These are phyloP conservation scores for Caloenas nicobarica DNA, from an alignment of 2,113 vertebrate species.

Conservation along the genomic window DNA sequence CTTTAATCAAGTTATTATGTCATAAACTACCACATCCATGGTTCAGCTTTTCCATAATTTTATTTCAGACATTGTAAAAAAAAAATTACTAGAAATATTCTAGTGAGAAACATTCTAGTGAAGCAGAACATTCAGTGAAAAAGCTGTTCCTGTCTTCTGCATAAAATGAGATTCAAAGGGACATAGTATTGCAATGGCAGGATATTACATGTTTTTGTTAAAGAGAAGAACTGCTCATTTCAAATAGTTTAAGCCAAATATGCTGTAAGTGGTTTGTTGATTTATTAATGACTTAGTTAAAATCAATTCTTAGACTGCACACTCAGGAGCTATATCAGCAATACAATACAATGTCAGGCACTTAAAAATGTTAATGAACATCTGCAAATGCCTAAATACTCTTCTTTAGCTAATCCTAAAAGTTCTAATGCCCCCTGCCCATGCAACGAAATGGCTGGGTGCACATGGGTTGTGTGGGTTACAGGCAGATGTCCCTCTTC, in stretches of 20 bases:
- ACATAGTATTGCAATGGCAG: background rate
- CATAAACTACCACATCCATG: background rate
- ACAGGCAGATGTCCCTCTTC: background rate
- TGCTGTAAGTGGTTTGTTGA: background rate
- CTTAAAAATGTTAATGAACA: background rate
- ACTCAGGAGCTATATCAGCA: background rate
- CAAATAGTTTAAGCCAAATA: background rate
- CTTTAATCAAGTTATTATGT: background rate
- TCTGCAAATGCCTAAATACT: background rate
- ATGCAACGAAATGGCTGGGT: rapidly evolving
- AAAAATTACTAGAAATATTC: background rate
- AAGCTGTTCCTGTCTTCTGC: background rate
- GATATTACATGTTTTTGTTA: background rate
- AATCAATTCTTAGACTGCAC: background rate
- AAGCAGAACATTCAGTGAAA: background rate
- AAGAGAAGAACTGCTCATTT: background rate
- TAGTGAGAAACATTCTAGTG: background rate
- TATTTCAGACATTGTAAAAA: background rate
- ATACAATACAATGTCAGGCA: background rate
- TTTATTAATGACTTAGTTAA: background rate
- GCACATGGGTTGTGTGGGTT: too few species aligned
- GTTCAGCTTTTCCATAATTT: background rate
- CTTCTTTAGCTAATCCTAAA: background rate
- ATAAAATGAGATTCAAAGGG: background rate
- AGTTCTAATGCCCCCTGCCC: background rate